Conservation (phyloP, 92 coral and sea anemone genomes). For the Desmophyllum pertusum region DNA sequence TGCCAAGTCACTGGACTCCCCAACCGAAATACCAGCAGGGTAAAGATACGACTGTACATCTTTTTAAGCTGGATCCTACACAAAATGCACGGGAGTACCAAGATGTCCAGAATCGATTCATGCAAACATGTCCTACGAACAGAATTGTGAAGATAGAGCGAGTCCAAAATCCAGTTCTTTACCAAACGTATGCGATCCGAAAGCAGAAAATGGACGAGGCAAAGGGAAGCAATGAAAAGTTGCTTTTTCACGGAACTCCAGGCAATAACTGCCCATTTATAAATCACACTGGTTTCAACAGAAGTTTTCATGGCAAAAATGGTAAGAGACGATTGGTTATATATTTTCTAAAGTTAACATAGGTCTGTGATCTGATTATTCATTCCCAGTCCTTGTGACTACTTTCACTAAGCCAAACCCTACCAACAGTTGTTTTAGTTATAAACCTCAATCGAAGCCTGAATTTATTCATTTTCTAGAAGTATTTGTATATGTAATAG, state of each 20-base stretch:
- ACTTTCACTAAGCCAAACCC: too few relatives aligned
- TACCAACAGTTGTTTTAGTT: too few relatives aligned
- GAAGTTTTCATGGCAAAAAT: slow-evolving; percentile 65
- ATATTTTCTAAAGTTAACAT: too few relatives aligned
- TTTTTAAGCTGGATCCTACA: slow-evolving; percentile 54
- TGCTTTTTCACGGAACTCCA: slow-evolving; percentile 70
- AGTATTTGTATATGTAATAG: too few relatives aligned
- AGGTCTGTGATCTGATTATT: too few relatives aligned
- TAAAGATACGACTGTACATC: slow-evolving; percentile 53
- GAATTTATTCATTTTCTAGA: too few relatives aligned
- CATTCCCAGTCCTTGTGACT: too few relatives aligned
- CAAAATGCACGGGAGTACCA: slow-evolving; percentile 58
- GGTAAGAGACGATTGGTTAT: slow-evolving; percentile 36
- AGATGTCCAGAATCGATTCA: slow-evolving; percentile 26
- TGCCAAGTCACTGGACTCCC: too few relatives aligned
- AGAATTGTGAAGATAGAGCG: slow-evolving; percentile 67
- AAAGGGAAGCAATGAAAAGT: slow-evolving; percentile 72
- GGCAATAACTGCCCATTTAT: slow-evolving; percentile 39
- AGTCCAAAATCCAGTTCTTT: slow-evolving; percentile 76
- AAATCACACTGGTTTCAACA: slow-evolving; percentile 68
- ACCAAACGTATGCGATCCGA: slow-evolving; percentile 47
- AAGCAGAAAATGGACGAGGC: slow-evolving; percentile 73
- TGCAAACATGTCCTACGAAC: slow-evolving; percentile 14
- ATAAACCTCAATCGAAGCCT: too few relatives aligned
- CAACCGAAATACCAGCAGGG: too few relatives aligned